phyloP scores from a whole-genome alignment of 2,113 vertebrate genomes.

The Xenotilapia flavipinnis region DNA sequence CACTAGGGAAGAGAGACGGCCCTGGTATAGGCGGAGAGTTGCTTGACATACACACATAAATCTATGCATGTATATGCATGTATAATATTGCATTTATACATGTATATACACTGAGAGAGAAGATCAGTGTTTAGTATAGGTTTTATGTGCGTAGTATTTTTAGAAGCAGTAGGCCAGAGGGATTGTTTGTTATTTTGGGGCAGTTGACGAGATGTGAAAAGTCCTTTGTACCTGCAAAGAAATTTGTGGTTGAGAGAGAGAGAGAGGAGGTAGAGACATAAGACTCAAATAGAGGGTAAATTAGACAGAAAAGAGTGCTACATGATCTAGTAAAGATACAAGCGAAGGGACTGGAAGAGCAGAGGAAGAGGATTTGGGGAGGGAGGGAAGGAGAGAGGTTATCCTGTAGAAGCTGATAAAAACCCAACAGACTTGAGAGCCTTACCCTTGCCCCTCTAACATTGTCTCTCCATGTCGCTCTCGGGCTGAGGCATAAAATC shows the following conservation, averaged over 20 bases:
- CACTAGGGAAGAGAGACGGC: slow-evolving; percentile 75
- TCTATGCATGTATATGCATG: slow-evolving; percentile 75
- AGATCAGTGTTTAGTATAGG: slow-evolving; percentile 72
- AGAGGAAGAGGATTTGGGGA: slow-evolving; percentile 59
- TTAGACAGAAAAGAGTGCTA: slow-evolving; percentile 65
- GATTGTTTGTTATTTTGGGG: slow-evolving; percentile 68
- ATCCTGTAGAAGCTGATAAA: slow-evolving; percentile 68
- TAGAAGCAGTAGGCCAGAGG: slow-evolving; percentile 60
- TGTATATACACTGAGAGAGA: slow-evolving; percentile 76
- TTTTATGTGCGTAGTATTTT: slow-evolving; percentile 67
- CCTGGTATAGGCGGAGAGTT: slow-evolving; percentile 84
- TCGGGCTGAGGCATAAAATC: slow-evolving; percentile 82
- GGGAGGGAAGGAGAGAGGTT: slow-evolving; percentile 63
- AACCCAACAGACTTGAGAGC: slow-evolving; percentile 92
- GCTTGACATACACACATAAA: slow-evolving; percentile 77
- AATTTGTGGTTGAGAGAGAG: slow-evolving; percentile 83
- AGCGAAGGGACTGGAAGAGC: slow-evolving; percentile 54
- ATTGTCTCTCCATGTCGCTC: slow-evolving; percentile 86
- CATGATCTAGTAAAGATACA: slow-evolving; percentile 62
- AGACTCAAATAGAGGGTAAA: slow-evolving; percentile 72
- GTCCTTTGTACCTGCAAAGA: slow-evolving; percentile 97
- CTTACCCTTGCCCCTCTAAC: slow-evolving; percentile 97
- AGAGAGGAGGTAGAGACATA: slow-evolving; percentile 74
- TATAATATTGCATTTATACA: slow-evolving; percentile 77
- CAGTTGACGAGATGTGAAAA: slow-evolving; percentile 73